Evolutionary conservation across 2,888 invertebrate genomes (phyloP).

Genomic region (Ophion ellenae): DNA sequence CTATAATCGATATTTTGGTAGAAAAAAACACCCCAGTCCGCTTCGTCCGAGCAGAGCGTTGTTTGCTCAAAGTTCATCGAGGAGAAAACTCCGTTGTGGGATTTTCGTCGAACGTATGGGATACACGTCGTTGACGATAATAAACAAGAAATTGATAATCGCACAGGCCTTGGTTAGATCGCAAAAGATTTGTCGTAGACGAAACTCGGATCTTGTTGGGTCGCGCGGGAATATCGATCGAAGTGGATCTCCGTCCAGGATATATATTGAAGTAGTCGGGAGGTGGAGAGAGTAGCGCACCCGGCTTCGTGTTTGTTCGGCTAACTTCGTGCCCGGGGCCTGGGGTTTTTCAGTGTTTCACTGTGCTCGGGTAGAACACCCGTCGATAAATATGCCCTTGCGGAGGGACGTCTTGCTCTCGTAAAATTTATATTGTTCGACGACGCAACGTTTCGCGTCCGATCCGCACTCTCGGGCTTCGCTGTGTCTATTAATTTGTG

Average conservation of each 20-base stretch:
- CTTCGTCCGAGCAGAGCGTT: too few relatives aligned
- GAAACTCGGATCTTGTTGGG: constrained; percentile 48
- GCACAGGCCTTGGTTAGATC: not conserved
- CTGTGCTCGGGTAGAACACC: constrained; percentile 70
- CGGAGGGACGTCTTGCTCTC: constrained; percentile 1
- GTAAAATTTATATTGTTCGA: not conserved
- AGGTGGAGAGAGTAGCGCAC: constrained; percentile 43
- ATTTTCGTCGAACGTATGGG: too few relatives aligned
- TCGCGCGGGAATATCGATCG: constrained; percentile 60
- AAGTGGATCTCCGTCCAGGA: constrained; percentile 67
- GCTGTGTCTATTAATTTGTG: not conserved
- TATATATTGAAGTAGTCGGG: constrained; percentile 48
- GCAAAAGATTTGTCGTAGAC: not conserved
- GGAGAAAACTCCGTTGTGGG: too few relatives aligned
- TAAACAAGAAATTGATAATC: not conserved
- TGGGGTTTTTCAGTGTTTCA: constrained; percentile 72
- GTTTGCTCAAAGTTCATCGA: too few relatives aligned
- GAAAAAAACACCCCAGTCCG: too few relatives aligned
- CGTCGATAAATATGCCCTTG: constrained; percentile 68
- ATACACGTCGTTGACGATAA: not conserved
- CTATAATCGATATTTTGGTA: too few relatives aligned
- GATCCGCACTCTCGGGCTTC: not conserved
- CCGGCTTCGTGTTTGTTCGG: constrained; percentile 74
- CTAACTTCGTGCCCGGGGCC: constrained; percentile 75
- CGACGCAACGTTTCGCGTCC: not conserved